phyloP scores from a whole-genome alignment of 2,888 invertebrate species.

The Pristionchus entomophagus region DNA sequence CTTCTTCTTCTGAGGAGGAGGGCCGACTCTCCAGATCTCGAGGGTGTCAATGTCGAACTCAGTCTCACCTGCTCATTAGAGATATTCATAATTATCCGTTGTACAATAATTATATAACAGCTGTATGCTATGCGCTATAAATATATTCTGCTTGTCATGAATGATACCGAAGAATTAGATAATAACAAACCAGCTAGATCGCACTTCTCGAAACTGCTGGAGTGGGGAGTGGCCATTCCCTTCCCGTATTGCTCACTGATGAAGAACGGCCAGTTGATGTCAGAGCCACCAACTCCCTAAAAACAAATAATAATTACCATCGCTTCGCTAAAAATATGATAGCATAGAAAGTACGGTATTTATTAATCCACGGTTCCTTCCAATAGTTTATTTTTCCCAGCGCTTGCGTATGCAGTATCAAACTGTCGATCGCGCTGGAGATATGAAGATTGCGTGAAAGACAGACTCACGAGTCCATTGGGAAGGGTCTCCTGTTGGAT shows the following conservation, averaged over 20 bases:
- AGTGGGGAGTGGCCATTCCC: constrained; percentile 56
- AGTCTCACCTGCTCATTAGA: constrained; percentile 12
- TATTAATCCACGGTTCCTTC: background rate
- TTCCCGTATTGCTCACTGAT: constrained; percentile 61
- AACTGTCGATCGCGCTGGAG: too few relatives aligned
- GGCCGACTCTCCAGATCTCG: constrained; percentile 64
- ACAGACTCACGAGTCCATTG: constrained; percentile 84
- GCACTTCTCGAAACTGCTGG: constrained; percentile 60
- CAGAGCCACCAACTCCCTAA: constrained; percentile 63
- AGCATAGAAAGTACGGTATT: too few relatives aligned
- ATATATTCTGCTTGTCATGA: background rate
- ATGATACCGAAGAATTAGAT: constrained; percentile 51
- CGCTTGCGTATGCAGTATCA: too few relatives aligned
- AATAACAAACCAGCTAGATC: constrained; percentile 56
- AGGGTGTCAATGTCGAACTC: constrained; percentile 47
- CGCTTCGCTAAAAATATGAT: too few relatives aligned
- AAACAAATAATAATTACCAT: background rate
- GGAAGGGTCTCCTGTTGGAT: constrained; percentile 92
- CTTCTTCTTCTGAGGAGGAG: constrained; percentile 56
- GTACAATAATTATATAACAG: too few relatives aligned
- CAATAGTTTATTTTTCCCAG: too few relatives aligned
- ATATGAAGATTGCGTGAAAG: too few relatives aligned
- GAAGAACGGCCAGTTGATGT: constrained; percentile 63
- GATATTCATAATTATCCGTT: background rate
- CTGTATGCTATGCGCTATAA: too few relatives aligned